Evolutionary conservation across 2,797 vertebrate species (phyloP).

Genomic region (Heliangelus exortis): DNA sequence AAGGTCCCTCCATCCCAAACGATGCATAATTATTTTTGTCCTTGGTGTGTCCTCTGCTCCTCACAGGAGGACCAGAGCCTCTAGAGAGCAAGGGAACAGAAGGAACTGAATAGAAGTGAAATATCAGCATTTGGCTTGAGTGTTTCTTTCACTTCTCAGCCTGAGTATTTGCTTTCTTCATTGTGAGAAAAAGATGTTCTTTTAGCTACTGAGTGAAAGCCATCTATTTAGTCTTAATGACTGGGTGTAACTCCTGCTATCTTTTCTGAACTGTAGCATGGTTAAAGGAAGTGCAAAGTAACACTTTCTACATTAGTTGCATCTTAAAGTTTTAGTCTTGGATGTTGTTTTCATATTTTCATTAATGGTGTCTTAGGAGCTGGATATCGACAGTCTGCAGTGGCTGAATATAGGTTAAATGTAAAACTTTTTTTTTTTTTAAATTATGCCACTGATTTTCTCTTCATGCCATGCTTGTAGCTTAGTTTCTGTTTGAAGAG

Average conservation of each 20-base stretch:
- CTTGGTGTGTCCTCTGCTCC: neutral
- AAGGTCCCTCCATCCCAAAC: neutral
- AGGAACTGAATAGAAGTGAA: neutral
- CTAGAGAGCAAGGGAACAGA: neutral
- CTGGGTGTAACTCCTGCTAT: neutral
- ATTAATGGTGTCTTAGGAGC: neutral
- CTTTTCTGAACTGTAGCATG: neutral
- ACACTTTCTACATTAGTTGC: neutral
- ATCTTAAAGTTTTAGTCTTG: neutral
- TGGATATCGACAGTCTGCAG: neutral
- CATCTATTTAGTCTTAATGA: neutral
- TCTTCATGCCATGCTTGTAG: neutral
- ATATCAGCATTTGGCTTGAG: neutral
- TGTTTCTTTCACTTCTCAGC: neutral
- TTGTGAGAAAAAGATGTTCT: rapidly evolving
- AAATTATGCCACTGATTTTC: neutral
- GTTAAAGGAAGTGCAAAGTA: neutral
- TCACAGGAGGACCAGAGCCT: neutral
- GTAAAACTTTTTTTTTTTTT: neutral
- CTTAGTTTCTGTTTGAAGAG: neutral
- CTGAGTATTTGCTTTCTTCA: neutral
- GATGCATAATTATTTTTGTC: neutral
- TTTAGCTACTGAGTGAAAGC: neutral
- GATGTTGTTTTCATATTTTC: neutral
- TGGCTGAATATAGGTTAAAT: neutral